Evolutionary conservation across 2,888 invertebrate genomes (phyloP), one percentile per base, ranked within the genome.

Genomic region (Athalia circularis): DNA sequence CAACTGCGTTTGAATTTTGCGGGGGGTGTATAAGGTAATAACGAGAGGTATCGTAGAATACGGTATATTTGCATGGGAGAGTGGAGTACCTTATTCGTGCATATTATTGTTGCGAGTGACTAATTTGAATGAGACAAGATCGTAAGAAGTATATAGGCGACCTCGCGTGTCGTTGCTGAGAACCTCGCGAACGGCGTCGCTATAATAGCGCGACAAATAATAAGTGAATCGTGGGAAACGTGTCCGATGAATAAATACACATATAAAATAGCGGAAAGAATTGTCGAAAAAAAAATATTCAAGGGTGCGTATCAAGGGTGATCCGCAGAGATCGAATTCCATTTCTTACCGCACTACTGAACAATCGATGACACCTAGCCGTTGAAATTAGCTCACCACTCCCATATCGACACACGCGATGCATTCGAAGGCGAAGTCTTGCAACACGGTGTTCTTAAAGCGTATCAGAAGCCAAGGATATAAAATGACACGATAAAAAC

Each of bases 111-210:
- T 59, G 59, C 57, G 57, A 59, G 59, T 59, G 59, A 59, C 72
- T 72, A 72, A 72, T 72, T 72, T 72, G 72, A 72, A 72, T 72
- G 59, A 72, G 72, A 72, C 72, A 59, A 45, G 59, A 72, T n/a
- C 59, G 29, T 29, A 29, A 29, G 7, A 64, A 45, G 64, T 57
- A 45, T 59, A 47, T 57, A 72, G 72, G 72, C 72, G 72, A 72
- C 72, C 72, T 72, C 72, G 72, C 72, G 59, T 72, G 72, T 72
- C 72, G 54, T n/a, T 29, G 29, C 29, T 29, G 29, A 29, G 29
- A 29, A 29, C 29, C 29, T 0, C 57, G 15, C n/a, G 59, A 47
- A 72, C 72, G 47, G 43, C 68, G 50, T 43, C 15, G 13, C 29
- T 0, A 0, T 29, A 29, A 29, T 29, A 29, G 29, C 29, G 29